Conservation (phyloP, 53 echinoderm and acorn worm species). For the Crossaster papposus region DNA sequence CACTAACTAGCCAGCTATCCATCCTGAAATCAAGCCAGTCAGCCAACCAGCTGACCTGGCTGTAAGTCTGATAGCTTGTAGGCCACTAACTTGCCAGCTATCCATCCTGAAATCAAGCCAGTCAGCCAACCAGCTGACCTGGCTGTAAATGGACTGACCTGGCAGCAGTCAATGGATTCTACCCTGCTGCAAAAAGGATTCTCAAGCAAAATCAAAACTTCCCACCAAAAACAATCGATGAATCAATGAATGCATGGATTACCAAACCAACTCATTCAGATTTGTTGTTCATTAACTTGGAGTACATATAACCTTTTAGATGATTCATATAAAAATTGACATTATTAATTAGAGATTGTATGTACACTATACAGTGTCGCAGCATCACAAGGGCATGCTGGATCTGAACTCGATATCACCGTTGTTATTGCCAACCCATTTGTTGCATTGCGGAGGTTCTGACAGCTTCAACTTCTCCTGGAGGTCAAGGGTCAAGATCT, state of each 20-base stretch:
- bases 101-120: too few species aligned
- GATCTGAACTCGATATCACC: slow-evolving; percentile 13
- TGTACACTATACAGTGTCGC: slow-evolving; percentile 47
- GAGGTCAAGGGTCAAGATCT: slow-evolving; percentile 83
- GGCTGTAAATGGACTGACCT: too few species aligned
- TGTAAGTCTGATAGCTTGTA: too few species aligned
- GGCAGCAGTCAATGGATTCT: not conserved
- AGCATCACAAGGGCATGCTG: slow-evolving; percentile 33
- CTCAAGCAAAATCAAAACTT: not conserved
- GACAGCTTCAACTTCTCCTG: slow-evolving; percentile 65
- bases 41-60: too few species aligned
- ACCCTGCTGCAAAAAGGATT: not conserved
- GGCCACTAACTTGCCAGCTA: too few species aligned
- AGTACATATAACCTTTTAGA: not conserved
- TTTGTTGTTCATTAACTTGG: not conserved
- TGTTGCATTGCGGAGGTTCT: slow-evolving; percentile 71
- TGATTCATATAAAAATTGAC: slow-evolving; percentile 10
- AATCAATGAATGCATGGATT: not conserved
- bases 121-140: too few species aligned
- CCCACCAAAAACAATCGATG: not conserved
- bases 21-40: too few species aligned
- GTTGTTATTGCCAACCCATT: slow-evolving; percentile 69
- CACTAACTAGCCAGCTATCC: too few species aligned
- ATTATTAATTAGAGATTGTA: slow-evolving; percentile 24
- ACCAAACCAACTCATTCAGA: not conserved